These are phyloP conservation scores for Fulica atra DNA, from an alignment of 2,113 vertebrate species.

Conservation along the genomic window DNA sequence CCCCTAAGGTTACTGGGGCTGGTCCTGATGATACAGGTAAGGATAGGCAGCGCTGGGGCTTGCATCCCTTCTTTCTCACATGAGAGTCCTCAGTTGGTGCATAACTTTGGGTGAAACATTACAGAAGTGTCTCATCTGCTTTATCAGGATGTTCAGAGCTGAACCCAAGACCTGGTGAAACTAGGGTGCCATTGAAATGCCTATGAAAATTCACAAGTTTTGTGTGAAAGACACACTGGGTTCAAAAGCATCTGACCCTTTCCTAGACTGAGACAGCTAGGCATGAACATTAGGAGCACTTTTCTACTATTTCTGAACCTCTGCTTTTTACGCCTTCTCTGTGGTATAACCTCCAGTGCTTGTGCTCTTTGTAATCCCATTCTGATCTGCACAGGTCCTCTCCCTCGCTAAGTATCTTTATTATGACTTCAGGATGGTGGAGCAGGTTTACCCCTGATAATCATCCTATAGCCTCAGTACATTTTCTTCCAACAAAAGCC, in stretches of 20 bases:
- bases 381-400: neutral
- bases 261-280: neutral
- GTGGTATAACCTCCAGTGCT: neutral
- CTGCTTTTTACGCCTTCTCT: neutral
- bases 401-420: neutral
- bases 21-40: neutral
- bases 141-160: neutral
- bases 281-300: neutral
- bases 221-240: accelerated
- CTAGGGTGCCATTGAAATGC: neutral
- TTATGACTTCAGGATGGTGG: neutral
- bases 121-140: neutral
- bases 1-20: accelerated
- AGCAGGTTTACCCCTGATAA: neutral
- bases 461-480: neutral
- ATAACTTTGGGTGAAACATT: neutral
- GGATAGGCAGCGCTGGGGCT: neutral
- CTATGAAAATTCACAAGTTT: neutral
- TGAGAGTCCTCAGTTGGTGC: neutral
- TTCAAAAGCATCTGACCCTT: neutral
- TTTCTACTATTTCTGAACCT: neutral
- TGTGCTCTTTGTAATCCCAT: neutral
- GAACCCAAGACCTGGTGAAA: neutral
- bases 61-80: neutral
- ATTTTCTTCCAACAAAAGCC: neutral